Evolutionary conservation across 53 echinoderm and acorn worm genomes (phyloP).

Genomic region (Paracentrotus lividus): DNA sequence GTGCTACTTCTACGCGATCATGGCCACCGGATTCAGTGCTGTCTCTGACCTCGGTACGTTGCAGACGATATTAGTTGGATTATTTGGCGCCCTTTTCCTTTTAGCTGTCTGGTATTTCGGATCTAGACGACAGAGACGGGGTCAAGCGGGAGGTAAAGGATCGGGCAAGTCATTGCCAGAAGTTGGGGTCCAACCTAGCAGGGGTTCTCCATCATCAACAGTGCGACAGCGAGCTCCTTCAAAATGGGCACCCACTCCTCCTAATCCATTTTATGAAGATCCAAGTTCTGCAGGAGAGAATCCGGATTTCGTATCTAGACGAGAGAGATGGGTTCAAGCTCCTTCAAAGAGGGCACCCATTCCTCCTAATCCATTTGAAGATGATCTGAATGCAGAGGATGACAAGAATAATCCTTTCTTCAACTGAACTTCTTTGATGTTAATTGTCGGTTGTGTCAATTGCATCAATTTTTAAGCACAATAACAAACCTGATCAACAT

Average conservation of each 20-base stretch:
- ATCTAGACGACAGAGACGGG: neutral
- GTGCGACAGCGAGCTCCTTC: slow-evolving; percentile 36
- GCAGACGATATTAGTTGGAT: slow-evolving; percentile 48
- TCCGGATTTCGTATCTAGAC: no score
- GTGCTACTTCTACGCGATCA: no score
- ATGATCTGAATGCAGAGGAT: slow-evolving; percentile 74
- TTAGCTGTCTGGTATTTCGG: neutral
- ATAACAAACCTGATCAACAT: no score
- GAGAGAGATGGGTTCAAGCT: no score
- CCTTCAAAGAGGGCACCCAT: slow-evolving; percentile 73
- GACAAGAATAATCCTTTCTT: slow-evolving; percentile 82
- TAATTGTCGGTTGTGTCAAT: no score
- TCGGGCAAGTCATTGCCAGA: no score
- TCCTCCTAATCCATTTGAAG: slow-evolving; percentile 88
- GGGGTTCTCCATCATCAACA: slow-evolving; percentile 43
- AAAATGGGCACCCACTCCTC: slow-evolving; percentile 53
- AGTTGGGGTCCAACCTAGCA: neutral
- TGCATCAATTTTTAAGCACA: no score
- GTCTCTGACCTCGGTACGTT: neutral
- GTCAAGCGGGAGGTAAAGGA: no score
- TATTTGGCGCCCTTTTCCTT: slow-evolving; percentile 19
- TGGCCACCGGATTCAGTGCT: no score
- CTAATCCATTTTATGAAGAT: slow-evolving; percentile 84
- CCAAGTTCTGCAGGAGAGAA: slow-evolving; percentile 58
- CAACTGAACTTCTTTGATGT: slow-evolving; percentile 56